Evolutionary conservation across 2,888 invertebrate species (phyloP), one percentile per base, ranked within the genome.

Genomic region (Standfussiana lucernea): DNA sequence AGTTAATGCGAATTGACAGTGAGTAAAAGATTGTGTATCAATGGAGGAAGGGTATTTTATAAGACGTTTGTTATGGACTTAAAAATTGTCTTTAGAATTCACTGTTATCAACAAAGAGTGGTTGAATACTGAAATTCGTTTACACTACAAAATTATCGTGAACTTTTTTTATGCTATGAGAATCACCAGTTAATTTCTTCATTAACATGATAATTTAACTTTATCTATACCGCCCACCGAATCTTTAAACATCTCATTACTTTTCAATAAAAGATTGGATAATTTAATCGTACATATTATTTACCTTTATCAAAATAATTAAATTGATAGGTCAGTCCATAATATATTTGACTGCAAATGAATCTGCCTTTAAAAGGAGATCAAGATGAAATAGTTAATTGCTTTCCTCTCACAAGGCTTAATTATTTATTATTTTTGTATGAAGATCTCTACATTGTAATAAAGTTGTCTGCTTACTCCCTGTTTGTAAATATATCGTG

Each of bases 1-100:
- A 61, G 65, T 70, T 82, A 86, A 86, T 84, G 50, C 47, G 66
- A 84, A 72, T 62, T 53, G 83, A 86, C 86, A 82, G 35, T 66
- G 35, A 45, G 47, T 67, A 73, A 47, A 69, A 72, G 40, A 75
- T 85, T 47, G 59, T 21, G 62, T 28, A 72, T 73, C 65, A 13
- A 70, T 40, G 13, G 10, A 28, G 50, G n/a, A 8, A n/a, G 45
- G 32, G 21, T 53, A n/a, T 72, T 47, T 56, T 81, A 13, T 47
- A 13, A 64, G 4, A 2, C 37, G n/a, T 47, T 6, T 61, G 8
- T 50, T 68, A 24, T 35, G 13, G n/a, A 28, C n/a, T 53, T 28
- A 15, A 56, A n/a, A 59, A 7, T 18, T 56, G 28, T 13, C 15
- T 56, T 56, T 15, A 28, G 13, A 53, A 28, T 15, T 56, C 28